Evolutionary conservation across 92 coral and sea anemone species (phyloP), one percentile per base, ranked within the genome.

Genomic region (Bergia sp.): DNA sequence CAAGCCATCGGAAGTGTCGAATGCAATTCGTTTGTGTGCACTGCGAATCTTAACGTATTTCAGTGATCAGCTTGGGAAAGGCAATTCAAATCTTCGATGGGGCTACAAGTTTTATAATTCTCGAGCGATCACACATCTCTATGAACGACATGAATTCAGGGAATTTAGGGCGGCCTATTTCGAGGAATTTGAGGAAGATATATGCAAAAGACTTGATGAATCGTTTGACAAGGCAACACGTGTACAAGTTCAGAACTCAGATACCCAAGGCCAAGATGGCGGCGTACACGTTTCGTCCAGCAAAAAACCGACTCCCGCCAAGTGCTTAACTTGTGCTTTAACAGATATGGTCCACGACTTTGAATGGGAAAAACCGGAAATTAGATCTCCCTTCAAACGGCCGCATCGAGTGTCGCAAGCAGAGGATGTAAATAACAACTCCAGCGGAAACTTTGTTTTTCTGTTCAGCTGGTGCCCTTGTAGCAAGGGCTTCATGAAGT

Each of bases 71-170:
- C 89, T 82, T 2, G 75, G 49, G 47, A 49, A 64, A 57, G 81
- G 69, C 79, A 57, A 66, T 40, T 87, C 93, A 44, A 86, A 75
- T 79, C 82, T 95, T 5, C 92, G 91, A 55, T 97, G 99, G 99
- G 99, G 99, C 39, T 95, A 88, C 89, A 96, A 97, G 65, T 96
- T 95, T 82, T 97, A 93, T 87, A 93, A 89, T 67, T 97, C 99
- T 5, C 89, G 86, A 73, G 85, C 95, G 43, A 89, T 97, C n/a
- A 92, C 87, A 40, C 95, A 93, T 87, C 87, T 93, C 1, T 93
- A 90, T 87, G 95, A 94, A 66, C 93, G 99, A 61, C 98, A 93
- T 44, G 92, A 93, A 53, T 96, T 95, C 91, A 93, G 92, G 85
- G 97, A 97, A 53, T 90, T 96, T 67, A 85, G 88, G 15, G 88